Base-by-base conservation (phyloP, 2,888 invertebrate species). In the Agapostemon virescens region DNA sequence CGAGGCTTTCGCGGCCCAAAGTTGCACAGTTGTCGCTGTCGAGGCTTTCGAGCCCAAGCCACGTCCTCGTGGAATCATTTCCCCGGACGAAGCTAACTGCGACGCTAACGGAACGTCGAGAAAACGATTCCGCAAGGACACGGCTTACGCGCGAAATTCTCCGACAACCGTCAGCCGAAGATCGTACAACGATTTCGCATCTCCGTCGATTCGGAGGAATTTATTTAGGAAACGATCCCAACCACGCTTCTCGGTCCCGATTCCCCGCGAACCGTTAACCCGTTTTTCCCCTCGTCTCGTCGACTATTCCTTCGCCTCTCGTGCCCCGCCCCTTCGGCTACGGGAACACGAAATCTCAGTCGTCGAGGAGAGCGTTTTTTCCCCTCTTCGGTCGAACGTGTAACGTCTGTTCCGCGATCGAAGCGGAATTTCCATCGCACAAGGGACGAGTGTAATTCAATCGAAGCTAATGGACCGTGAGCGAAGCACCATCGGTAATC, bases 381-480 rank as follows among this genome's bases (percentile, higher is more conserved):
- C 61, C 42, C 36, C 36, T 13, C 55, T 13, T n/a, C 63, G 33
- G 58, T 58, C 30, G 33, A 61, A 61, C 55, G 38, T 26, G 64
- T 26, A 49, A 42, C 36, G 38, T 45, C 58, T 55, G n/a, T 20
- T 33, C 49, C 45, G 66, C 58, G 71, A 40, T 75, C 67, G 70
- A 72, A 70, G 55, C 73, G 26, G 70, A 71, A 78, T 75, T 77
- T 79, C 75, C 73, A 72, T 74, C 66, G 69, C 55, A 40, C 64
- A 68, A 76, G 63, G 42, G 72, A 26, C 68, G 71, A 66, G 38
- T 67, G 74, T 85, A 85, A 86, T 86, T 85, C 64, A 82, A 86
- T 85, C 78, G 80, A 26, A 38, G 40, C 70, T 74, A 83, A 86
- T 83, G 79, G 77, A 77, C 71, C 77, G 64, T 70, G 82, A 77